phyloP scores from a whole-genome alignment of 2,888 invertebrate species.

The Temnothorax ravouxi region DNA sequence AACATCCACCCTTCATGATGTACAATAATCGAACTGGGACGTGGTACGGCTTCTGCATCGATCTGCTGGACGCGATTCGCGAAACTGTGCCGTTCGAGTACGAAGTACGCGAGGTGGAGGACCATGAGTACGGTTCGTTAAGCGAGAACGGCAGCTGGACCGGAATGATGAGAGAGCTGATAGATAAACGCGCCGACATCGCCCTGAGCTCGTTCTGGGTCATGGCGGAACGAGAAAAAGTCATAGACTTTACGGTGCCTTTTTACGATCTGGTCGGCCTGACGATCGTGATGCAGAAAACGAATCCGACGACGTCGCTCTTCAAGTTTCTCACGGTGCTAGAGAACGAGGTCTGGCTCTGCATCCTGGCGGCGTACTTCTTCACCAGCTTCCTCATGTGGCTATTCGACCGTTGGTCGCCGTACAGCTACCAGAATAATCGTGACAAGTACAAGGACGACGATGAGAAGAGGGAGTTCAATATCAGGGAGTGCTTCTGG shows the following conservation, averaged over 20 bases:
- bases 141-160: slow-evolving; percentile 95
- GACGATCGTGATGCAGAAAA: slow-evolving; percentile 97
- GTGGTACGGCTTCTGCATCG: slow-evolving; percentile 95
- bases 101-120: slow-evolving; percentile 93
- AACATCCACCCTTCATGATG: slow-evolving; percentile 95
- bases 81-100: slow-evolving; percentile 96
- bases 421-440: slow-evolving; percentile 98
- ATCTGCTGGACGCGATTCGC: slow-evolving; percentile 95
- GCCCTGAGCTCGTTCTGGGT: slow-evolving; percentile 97
- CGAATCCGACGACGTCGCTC: slow-evolving; percentile 95
- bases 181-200: slow-evolving; percentile 96
- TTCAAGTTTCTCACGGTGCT: slow-evolving; percentile 98
- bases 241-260: slow-evolving; percentile 99
- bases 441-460: slow-evolving; percentile 96
- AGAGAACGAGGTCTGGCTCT: slow-evolving; percentile 98
- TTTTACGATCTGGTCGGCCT: slow-evolving; percentile 99
- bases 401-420: slow-evolving; percentile 98
- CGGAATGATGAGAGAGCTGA: slow-evolving; percentile 93
- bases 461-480: slow-evolving; percentile 97
- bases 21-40: slow-evolving; percentile 88
- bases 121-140: slow-evolving; percentile 96
- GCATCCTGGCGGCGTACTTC: slow-evolving; percentile 97
- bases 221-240: slow-evolving; percentile 98
- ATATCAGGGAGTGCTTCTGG: slow-evolving; percentile 98
- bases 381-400: slow-evolving; percentile 98